These are phyloP conservation scores for Brenthis ino DNA, from an alignment of 2,888 invertebrate species.

Conservation along the genomic window DNA sequence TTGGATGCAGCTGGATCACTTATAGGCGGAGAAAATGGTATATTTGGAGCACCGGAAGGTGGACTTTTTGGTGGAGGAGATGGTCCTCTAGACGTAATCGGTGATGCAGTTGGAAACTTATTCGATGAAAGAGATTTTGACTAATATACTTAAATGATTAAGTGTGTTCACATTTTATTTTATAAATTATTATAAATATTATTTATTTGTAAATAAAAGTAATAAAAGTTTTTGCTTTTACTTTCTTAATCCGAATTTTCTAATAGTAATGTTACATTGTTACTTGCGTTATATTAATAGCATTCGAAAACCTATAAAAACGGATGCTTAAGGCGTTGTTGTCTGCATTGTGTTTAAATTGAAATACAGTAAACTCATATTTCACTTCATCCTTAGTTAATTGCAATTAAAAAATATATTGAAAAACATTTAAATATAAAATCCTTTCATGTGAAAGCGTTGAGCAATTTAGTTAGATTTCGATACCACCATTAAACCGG, in stretches of 20 bases:
- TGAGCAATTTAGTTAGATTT: slow-evolving; percentile 46
- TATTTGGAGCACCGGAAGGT: slow-evolving; percentile 38
- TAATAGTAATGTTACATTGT: neutral
- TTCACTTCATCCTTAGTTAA: neutral
- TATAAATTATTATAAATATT: neutral
- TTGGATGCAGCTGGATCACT: slow-evolving; percentile 43
- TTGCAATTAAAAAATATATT: neutral
- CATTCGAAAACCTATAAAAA: slow-evolving; percentile 30
- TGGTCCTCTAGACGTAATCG: slow-evolving; percentile 67
- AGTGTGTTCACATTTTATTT: too few species aligned
- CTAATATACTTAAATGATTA: slow-evolving; percentile 13
- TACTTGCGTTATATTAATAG: slow-evolving; percentile 16
- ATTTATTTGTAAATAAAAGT: slow-evolving; percentile 12
- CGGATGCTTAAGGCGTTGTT: slow-evolving; percentile 22
- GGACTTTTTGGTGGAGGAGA: slow-evolving; percentile 48
- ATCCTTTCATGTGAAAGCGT: slow-evolving; percentile 61
- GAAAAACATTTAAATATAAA: neutral
- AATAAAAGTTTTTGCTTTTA: slow-evolving; percentile 2
- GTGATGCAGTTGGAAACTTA: slow-evolving; percentile 69
- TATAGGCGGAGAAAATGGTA: slow-evolving; percentile 44
- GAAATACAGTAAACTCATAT: slow-evolving; percentile 14
- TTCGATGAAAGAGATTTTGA: slow-evolving; percentile 55
- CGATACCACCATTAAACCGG: slow-evolving; percentile 65
- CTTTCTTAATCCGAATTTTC: slow-evolving; percentile 13
- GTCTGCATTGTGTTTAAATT: neutral